Percentiles rank a stretch among this genome's conserved stretches.
Evolutionary conservation across 2,888 invertebrate species (phyloP).

Genomic region (Theretra japonica): DNA sequence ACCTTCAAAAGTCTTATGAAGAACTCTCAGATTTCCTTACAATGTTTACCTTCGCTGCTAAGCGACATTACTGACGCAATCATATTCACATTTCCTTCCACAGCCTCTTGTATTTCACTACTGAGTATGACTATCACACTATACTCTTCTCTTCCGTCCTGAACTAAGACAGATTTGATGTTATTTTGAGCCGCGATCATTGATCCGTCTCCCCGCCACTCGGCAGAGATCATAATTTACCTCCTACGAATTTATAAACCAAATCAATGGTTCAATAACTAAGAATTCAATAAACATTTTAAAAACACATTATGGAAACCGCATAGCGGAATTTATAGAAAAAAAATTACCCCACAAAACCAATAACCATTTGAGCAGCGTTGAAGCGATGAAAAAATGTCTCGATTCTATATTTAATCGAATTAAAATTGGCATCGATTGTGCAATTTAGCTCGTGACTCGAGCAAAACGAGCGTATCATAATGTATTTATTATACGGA

Average conservation of each 20-base stretch:
- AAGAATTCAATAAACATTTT: slow-evolving; percentile 13
- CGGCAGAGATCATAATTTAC: no score
- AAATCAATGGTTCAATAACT: neutral
- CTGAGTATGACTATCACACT: no score
- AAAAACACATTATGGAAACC: slow-evolving; percentile 8
- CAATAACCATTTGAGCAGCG: slow-evolving; percentile 25
- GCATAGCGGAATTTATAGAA: slow-evolving; percentile 18
- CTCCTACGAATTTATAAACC: neutral
- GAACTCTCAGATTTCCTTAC: no score
- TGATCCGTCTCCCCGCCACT: no score
- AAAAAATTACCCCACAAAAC: slow-evolving; percentile 19
- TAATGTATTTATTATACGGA: slow-evolving; percentile 65
- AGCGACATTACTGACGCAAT: no score
- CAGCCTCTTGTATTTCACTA: no score
- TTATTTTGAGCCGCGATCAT: no score
- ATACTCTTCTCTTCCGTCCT: no score
- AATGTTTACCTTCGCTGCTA: no score
- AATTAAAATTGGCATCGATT: slow-evolving; percentile 69
- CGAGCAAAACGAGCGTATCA: slow-evolving; percentile 54
- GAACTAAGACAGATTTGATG: no score
- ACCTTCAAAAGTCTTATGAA: no score
- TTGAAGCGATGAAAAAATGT: slow-evolving; percentile 20
- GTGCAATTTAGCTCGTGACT: slow-evolving; percentile 55
- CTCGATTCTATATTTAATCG: slow-evolving; percentile 53
- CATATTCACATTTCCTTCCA: no score